Conservation (phyloP, 1,140 invertebrate genomes). For the Nephila pilipes region DNA sequence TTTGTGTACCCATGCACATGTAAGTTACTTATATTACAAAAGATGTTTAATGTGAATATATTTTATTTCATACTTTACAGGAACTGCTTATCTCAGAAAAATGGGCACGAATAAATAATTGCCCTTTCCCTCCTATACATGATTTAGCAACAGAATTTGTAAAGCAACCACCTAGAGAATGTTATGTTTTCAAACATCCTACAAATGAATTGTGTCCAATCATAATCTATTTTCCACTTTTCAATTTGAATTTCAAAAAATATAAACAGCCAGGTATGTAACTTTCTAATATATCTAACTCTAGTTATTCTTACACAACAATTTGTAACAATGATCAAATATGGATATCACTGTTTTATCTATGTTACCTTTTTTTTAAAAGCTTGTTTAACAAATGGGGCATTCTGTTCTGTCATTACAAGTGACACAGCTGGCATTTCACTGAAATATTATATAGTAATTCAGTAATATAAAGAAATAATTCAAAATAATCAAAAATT, state of each 20-base stretch:
- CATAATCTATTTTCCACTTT: slow-evolving; percentile 82
- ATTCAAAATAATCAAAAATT: too few species aligned
- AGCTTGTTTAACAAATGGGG: too few species aligned
- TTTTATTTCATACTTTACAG: slow-evolving; percentile 78
- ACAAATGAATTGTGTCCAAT: slow-evolving; percentile 82
- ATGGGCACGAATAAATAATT: slow-evolving; percentile 82
- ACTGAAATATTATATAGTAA: too few species aligned
- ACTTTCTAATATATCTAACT: background rate
- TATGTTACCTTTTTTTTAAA: too few species aligned
- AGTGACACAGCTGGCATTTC: too few species aligned
- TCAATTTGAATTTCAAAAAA: slow-evolving; percentile 82
- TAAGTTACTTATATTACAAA: too few species aligned
- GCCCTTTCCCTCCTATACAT: slow-evolving; percentile 83
- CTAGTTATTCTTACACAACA: too few species aligned
- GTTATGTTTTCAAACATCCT: slow-evolving; percentile 82
- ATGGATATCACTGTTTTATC: too few species aligned
- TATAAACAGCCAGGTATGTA: slow-evolving; percentile 81
- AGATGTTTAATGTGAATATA: background rate
- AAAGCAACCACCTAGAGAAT: slow-evolving; percentile 81
- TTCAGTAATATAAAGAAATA: too few species aligned
- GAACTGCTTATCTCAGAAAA: slow-evolving; percentile 82
- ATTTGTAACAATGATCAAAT: too few species aligned
- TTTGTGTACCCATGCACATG: too few species aligned
- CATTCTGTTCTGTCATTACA: too few species aligned
- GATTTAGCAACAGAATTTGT: slow-evolving; percentile 80